Conservation (phyloP, 2,113 vertebrate species). For the Ploceus nigricollis region DNA sequence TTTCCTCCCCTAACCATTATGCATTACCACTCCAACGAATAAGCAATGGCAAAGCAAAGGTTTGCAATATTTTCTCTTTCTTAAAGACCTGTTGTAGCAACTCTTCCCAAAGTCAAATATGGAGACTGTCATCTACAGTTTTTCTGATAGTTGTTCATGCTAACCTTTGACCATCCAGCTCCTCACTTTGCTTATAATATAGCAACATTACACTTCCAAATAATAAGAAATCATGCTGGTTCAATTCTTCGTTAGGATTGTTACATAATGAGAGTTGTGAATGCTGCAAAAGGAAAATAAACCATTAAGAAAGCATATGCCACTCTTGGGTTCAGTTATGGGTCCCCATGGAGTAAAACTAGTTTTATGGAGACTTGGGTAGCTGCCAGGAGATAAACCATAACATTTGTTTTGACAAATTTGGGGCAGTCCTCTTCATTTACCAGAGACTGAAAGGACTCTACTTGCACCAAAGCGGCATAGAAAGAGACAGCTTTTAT, state of each 20-base stretch:
- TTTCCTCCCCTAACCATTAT: not conserved
- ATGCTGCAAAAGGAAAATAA: not conserved
- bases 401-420: not conserved
- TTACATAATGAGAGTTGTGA: not conserved
- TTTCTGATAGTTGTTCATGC: not conserved
- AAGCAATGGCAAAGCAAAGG: not conserved
- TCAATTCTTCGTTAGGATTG: not conserved
- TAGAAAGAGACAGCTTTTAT: not conserved
- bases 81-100: not conserved
- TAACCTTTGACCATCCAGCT: not conserved
- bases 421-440: not conserved
- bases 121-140: not conserved
- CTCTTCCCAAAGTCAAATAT: not conserved
- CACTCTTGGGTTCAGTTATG: not conserved
- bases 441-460: not conserved
- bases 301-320: not conserved
- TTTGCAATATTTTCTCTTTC: not conserved
- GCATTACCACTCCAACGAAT: not conserved
- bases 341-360: not conserved
- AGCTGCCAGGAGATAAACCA: not conserved
- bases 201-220: not conserved
- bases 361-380: not conserved
- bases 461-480: not conserved
- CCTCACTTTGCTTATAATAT: not conserved
- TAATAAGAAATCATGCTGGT: fast-evolving